Base-by-base conservation (phyloP, 2,797 vertebrate genomes). In the Phoebastria nigripes region DNA sequence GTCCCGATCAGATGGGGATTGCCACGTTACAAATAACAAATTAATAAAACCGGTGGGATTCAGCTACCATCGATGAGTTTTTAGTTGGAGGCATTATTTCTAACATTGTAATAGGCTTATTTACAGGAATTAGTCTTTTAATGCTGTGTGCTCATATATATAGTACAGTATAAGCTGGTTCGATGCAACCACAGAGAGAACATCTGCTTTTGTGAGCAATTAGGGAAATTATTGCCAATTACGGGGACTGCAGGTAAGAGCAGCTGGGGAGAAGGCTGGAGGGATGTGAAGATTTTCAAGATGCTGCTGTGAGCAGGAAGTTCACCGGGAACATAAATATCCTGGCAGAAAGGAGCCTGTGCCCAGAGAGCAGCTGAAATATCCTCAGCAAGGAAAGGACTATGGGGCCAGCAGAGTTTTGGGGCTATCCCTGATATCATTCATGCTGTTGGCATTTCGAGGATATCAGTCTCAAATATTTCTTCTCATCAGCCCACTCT, bases 191-290 rank as follows among this genome's bases (percentile, higher is more conserved):
- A 52, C 44, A 28, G 89, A 79, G 74, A 89, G 84, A 89, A 94
- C 84, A 82, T 80, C 82, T 93, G 94, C 87, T 91, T 92, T 82
- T 63, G 67, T 66, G 89, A 84, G 91, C 82, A 86, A 82, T 96
- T 80, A 93, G 80, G 88, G 69, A 79, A 92, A 93, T 90, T 55
- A 94, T 8, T 58, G 67, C 56, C 67, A 91, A 80, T 87, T 91
- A 82, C 5, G 19, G 9, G 33, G 78, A 59, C 2, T 7, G 69
- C 56, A 95, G 93, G 82, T 93, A 89, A 66, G 59, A 84, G 92
- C 78, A 72, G 73, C 62, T 54, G 93, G 69, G 65, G 42, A 87
- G 56, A 63, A 52, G 41, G 41, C 35, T 41, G 22, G 41, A 82
- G 69, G 58, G 71, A 52, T 33, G 78, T 20, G 77, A 73, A 93